These are phyloP conservation scores for Tinea trinotella DNA, from an alignment of 2,888 invertebrate species.

Conservation along the genomic window DNA sequence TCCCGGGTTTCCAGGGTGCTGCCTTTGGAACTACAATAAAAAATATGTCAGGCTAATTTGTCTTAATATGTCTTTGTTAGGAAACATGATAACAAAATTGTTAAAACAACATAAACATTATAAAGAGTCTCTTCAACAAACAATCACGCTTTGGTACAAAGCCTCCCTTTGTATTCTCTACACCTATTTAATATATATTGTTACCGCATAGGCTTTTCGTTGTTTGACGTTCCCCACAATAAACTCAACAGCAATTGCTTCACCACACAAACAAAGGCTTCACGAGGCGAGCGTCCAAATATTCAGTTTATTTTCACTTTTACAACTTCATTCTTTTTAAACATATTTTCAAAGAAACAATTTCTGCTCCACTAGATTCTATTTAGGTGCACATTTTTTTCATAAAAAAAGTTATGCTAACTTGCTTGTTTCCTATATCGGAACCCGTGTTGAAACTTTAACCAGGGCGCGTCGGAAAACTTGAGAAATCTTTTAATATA, in stretches of 20 bases:
- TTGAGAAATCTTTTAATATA: slow-evolving; percentile 40
- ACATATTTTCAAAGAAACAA: no score
- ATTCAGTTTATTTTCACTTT: background rate
- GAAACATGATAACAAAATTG: no score
- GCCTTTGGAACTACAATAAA: no score
- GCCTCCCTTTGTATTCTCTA: background rate
- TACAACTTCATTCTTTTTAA: no score
- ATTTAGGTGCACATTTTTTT: slow-evolving; percentile 3
- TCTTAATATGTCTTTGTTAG: no score
- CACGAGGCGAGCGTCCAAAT: background rate
- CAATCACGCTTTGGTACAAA: background rate
- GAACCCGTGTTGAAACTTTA: slow-evolving; percentile 25
- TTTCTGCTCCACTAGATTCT: background rate
- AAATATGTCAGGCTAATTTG: no score
- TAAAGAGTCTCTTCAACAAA: background rate
- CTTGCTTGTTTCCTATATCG: background rate
- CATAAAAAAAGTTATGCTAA: slow-evolving; percentile 15
- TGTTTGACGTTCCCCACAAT: background rate
- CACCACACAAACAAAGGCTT: background rate
- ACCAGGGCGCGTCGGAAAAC: slow-evolving; percentile 26
- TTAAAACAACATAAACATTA: background rate
- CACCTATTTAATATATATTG: background rate
- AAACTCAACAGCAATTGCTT: background rate
- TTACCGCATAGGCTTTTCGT: background rate
- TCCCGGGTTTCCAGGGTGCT: no score